These are phyloP conservation scores for Elephas maximus DNA, from an alignment of 2,113 vertebrate species.

Conservation along the genomic window DNA sequence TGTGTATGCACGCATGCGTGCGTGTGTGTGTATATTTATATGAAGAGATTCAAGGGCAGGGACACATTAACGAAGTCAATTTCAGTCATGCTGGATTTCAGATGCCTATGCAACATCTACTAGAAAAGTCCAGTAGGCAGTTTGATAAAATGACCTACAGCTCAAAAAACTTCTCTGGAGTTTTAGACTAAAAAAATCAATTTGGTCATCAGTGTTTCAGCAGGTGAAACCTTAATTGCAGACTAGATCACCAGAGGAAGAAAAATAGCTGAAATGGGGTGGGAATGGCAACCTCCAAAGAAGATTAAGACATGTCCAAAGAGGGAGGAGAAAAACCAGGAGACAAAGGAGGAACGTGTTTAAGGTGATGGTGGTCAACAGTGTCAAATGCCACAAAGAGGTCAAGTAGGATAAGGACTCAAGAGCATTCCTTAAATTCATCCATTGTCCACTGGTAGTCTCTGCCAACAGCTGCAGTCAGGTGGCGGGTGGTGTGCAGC, in stretches of 20 bases:
- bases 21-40: no score
- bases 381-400: not conserved
- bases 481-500: no score
- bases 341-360: not conserved
- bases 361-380: not conserved
- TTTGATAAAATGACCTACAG: not conserved
- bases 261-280: not conserved
- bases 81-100: not conserved
- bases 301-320: not conserved
- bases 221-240: not conserved
- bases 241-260: not conserved
- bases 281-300: not conserved
- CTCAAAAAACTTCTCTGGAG: not conserved
- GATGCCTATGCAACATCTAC: not conserved
- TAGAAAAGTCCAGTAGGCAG: not conserved
- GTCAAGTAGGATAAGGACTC: not conserved
- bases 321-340: not conserved
- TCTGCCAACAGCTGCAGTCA: accelerated
- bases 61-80: not conserved
- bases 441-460: not conserved
- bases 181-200: not conserved
- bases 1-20: no score
- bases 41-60: not conserved
- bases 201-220: not conserved
- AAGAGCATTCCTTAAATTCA: not conserved